These are phyloP conservation scores for Plumapathes pennacea DNA, from an alignment of 92 coral and sea anemone genomes.

Conservation along the genomic window DNA sequence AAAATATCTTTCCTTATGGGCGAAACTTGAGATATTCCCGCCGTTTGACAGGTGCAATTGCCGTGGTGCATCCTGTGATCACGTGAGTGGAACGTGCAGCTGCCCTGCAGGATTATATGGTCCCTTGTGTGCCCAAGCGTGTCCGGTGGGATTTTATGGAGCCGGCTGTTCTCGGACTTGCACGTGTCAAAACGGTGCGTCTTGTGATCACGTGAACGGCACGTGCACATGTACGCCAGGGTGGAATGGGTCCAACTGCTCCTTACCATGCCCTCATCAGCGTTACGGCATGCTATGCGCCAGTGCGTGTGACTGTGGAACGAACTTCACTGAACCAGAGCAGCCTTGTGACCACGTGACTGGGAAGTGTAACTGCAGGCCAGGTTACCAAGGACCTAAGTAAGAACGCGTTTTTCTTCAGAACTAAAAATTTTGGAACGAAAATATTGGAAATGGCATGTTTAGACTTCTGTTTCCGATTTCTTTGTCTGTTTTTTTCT, in stretches of 20 bases:
- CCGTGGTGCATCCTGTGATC: constrained; percentile 55
- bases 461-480: too few relatives aligned
- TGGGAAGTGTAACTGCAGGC: constrained; percentile 75
- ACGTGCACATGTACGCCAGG: constrained; percentile 88
- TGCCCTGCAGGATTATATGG: constrained; percentile 94
- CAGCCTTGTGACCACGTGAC: constrained; percentile 79
- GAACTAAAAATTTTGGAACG: too few relatives aligned
- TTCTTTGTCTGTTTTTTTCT: too few relatives aligned
- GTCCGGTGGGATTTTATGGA: constrained; percentile 78
- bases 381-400: constrained; percentile 80
- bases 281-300: constrained; percentile 75
- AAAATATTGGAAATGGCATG: too few relatives aligned
- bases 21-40: too few relatives aligned
- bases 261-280: constrained; percentile 65
- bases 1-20: too few relatives aligned
- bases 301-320: constrained; percentile 63
- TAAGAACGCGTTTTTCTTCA: too few relatives aligned
- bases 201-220: constrained; percentile 82
- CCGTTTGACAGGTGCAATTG: constrained; percentile 35
- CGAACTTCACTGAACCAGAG: constrained; percentile 40
- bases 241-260: constrained; percentile 74
- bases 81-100: constrained; percentile 61
- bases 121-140: constrained; percentile 64
- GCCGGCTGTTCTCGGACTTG: constrained; percentile 64
- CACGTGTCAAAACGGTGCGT: constrained; percentile 58